Evolutionary conservation across 2,888 invertebrate genomes (phyloP), one percentile per base, ranked within the genome.

Genomic region (Panzeria rudis): DNA sequence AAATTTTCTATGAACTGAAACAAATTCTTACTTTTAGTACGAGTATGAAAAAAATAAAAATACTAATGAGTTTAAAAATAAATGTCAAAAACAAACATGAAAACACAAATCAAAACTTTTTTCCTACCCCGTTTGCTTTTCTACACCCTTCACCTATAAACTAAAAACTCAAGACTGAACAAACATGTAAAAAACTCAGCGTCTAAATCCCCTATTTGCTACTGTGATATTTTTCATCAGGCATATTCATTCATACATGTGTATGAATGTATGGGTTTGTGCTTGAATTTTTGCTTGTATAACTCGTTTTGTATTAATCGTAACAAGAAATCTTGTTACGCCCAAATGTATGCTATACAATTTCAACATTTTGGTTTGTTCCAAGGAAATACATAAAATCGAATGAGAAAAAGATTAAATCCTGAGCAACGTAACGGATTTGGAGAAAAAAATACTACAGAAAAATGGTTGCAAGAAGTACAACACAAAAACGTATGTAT

Each of bases 291-390:
- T 5, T 54, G 44, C 23, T 64, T 66, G 13, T 50, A 4, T 64
- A 72, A 47, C 54, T 79, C 35, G 44, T 72, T 71, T 64, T 35
- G n/a, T 56, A 64, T 47, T 80, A 72, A 83, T 86, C 83, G 68
- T 73, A 83, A 80, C 80, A 80, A 83, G 78, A 76, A 80, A 81
- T 83, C 80, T 62, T 56, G 62, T 83, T 71, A 71, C 85, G 78
- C 86, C 85, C 71, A 68, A 52, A 86, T 52, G 77, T 83, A 75
- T 81, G 86, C 78, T 59, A 81, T 71, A 59, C 66, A 82, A 83
- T 73, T 83, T 66, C 35, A 72, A 72, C 23, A 47, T 68, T 73
- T 66, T 59, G 62, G 20, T 77, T 77, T 69, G 56, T 82, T 73
- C 25, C n/a, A 68, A 73, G 73, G 56, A 66, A 77, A 77, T 20